phyloP scores from a whole-genome alignment of 2,113 vertebrate genomes.

The Mirza zaza region DNA sequence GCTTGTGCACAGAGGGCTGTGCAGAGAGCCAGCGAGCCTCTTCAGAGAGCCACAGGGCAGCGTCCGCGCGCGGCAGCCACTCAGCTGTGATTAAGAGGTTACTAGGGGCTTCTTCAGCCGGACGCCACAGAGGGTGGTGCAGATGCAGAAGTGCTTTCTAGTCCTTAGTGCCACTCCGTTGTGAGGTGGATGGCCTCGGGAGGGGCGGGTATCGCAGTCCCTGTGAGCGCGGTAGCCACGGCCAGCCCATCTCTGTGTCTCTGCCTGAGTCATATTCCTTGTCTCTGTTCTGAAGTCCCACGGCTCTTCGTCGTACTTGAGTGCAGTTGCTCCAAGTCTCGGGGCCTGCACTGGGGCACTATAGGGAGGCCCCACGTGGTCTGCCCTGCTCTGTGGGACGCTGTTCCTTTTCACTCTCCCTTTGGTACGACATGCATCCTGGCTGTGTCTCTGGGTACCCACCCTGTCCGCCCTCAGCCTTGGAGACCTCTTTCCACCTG shows the following conservation, averaged over 20 bases:
- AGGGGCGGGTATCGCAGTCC: rapidly evolving
- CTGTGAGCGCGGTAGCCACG: rapidly evolving
- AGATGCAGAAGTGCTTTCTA: neutral
- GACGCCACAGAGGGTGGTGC: neutral
- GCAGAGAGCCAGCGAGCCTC: neutral
- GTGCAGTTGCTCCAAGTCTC: neutral
- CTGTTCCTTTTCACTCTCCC: neutral
- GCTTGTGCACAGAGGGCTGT: neutral
- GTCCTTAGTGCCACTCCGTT: neutral
- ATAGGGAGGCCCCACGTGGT: too few relatives aligned
- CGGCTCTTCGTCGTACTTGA: neutral
- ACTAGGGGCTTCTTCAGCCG: neutral
- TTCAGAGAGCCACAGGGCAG: neutral
- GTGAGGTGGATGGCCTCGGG: neutral
- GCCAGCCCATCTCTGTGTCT: neutral
- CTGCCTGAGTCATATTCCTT: neutral
- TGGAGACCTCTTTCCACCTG: neutral
- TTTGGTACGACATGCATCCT: too few relatives aligned
- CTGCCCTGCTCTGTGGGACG: neutral
- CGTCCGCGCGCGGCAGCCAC: neutral
- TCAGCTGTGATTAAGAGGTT: neutral
- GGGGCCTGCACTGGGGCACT: neutral
- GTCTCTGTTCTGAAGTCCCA: neutral
- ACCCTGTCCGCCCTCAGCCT: neutral
- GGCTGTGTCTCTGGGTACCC: neutral